A percentile compares a stretch with the other conserved stretches of the same genome.
Evolutionary conservation across 2,113 vertebrate species (phyloP).

Genomic region (Dicerorhinus sumatrensis): DNA sequence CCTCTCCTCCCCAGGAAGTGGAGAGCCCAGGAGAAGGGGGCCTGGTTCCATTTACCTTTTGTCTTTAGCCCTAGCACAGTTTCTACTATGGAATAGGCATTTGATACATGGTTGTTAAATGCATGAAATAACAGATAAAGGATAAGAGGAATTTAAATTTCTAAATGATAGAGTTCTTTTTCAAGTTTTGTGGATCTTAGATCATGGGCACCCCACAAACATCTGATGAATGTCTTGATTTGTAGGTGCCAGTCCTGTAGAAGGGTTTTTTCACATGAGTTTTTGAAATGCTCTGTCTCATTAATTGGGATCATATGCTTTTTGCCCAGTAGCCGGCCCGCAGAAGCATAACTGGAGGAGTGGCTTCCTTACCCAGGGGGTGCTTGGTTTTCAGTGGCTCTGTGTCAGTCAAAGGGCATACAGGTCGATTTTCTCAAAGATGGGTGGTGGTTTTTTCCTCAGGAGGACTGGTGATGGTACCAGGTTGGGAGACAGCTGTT

Average conservation of each 20-base stretch:
- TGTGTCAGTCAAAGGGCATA: neutral
- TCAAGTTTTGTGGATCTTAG: constrained; percentile 36
- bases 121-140: neutral
- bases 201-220: neutral
- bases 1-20: neutral
- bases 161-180: neutral
- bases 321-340: neutral
- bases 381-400: neutral
- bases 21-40: neutral
- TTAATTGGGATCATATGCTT: neutral
- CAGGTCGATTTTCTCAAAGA: neutral
- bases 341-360: neutral
- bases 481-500: neutral
- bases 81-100: neutral
- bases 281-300: neutral
- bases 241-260: neutral
- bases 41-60: neutral
- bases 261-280: neutral
- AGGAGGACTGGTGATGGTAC: neutral
- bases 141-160: neutral
- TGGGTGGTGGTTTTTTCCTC: neutral
- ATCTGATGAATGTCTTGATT: constrained; percentile 1
- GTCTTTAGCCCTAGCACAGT: neutral
- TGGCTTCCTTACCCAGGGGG: neutral
- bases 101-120: neutral